Conservation (phyloP, 2,888 invertebrate genomes). For the Mythimna loreyi region DNA sequence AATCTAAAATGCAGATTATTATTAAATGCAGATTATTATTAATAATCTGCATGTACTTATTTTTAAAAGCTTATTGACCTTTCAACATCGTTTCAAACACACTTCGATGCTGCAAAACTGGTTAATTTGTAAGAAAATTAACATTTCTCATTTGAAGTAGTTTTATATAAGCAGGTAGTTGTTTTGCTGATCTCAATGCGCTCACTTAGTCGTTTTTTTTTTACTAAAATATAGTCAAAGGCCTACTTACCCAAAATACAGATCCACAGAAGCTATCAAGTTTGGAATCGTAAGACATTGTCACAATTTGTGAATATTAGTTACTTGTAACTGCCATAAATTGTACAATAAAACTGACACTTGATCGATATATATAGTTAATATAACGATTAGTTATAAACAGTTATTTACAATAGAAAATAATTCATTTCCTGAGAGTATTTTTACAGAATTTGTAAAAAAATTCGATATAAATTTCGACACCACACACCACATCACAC, state of each 20-base stretch:
- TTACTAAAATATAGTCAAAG: slow-evolving; percentile 25
- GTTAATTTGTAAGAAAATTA: slow-evolving; percentile 47
- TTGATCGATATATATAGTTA: slow-evolving; percentile 26
- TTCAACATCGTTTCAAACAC: slow-evolving; percentile 34
- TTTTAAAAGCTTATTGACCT: slow-evolving; percentile 33
- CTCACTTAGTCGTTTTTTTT: slow-evolving; percentile 4
- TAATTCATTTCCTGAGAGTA: slow-evolving; percentile 37
- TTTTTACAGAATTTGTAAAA: slow-evolving; percentile 36
- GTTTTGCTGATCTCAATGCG: not conserved
- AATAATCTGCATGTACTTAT: not conserved
- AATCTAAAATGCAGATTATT: no score
- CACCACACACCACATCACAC: slow-evolving; percentile 63
- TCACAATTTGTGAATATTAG: slow-evolving; percentile 79
- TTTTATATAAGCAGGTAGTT: slow-evolving; percentile 22
- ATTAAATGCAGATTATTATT: no score
- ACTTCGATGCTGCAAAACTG: slow-evolving; percentile 39
- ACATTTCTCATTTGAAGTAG: slow-evolving; percentile 23
- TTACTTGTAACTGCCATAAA: slow-evolving; percentile 71
- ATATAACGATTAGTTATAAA: slow-evolving; percentile 26
- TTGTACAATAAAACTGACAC: slow-evolving; percentile 56
- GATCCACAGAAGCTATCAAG: slow-evolving; percentile 95
- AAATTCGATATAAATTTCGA: slow-evolving; percentile 54
- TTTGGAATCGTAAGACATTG: slow-evolving; percentile 89
- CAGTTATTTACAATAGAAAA: slow-evolving; percentile 23
- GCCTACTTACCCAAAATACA: slow-evolving; percentile 94